Evolutionary conservation across 2,888 invertebrate species (phyloP).

Genomic region (Aspidiotus destructor): DNA sequence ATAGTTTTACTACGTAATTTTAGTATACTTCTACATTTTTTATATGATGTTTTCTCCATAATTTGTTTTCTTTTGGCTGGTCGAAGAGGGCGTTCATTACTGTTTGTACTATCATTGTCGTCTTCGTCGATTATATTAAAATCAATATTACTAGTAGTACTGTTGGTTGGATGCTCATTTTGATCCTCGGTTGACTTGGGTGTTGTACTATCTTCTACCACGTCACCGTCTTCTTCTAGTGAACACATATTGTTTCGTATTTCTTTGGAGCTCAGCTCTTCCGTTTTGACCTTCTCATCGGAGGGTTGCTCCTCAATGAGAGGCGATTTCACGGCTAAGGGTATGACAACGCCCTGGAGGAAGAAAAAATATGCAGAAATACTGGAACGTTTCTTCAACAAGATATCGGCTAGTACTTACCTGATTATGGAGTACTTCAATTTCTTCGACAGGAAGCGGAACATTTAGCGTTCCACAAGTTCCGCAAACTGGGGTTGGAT

Average conservation of each 20-base stretch:
- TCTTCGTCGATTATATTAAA: neutral
- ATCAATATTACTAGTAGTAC: too few relatives aligned
- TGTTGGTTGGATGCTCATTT: neutral
- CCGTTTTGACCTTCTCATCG: neutral
- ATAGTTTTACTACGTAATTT: slow-evolving; percentile 28
- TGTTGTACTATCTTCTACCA: neutral
- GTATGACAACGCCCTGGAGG: slow-evolving; percentile 24
- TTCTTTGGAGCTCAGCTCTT: slow-evolving; percentile 11
- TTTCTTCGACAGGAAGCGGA: slow-evolving; percentile 50
- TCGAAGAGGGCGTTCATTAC: slow-evolving; percentile 13
- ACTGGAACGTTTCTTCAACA: neutral
- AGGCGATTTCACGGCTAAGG: slow-evolving; percentile 17
- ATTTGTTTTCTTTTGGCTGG: slow-evolving; percentile 17
- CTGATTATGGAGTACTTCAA: slow-evolving; percentile 53
- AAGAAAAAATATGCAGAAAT: neutral
- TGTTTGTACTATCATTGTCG: slow-evolving; percentile 1
- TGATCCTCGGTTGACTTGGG: neutral
- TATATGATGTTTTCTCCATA: slow-evolving; percentile 13
- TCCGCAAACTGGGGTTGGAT: slow-evolving; percentile 54
- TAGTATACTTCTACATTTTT: slow-evolving; percentile 19
- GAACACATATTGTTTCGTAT: slow-evolving; percentile 11
- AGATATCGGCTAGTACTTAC: slow-evolving; percentile 39
- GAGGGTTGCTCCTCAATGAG: neutral
- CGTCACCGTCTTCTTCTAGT: neutral
- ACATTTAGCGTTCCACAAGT: slow-evolving; percentile 56